Conservation (phyloP, 2,797 vertebrate species). For the Molossus molossus region DNA sequence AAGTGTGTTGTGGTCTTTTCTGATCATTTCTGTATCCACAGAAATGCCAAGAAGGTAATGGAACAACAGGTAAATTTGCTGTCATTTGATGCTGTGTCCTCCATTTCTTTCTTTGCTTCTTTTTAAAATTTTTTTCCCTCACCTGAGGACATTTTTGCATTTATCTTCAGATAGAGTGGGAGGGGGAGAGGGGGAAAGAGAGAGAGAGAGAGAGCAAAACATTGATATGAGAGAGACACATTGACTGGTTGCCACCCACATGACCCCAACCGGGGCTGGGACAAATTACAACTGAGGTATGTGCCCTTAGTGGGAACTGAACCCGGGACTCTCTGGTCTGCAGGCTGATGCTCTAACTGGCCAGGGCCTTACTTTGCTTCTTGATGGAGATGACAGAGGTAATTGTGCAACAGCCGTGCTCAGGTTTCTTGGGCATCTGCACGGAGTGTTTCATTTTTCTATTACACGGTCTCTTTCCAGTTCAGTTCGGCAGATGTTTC, state of each 20-base stretch:
- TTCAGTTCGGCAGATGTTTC: neutral
- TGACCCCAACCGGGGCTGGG: too few species aligned
- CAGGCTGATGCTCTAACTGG: too few species aligned
- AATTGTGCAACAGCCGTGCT: neutral
- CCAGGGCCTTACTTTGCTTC: neutral
- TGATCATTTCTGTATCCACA: neutral
- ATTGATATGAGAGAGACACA: too few species aligned
- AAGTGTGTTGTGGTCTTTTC: neutral
- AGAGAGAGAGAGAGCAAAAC: too few species aligned
- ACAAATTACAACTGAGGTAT: too few species aligned
- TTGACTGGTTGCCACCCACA: too few species aligned
- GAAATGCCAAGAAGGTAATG: conserved; percentile 41
- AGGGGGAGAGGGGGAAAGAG: too few species aligned
- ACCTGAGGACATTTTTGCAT: too few species aligned
- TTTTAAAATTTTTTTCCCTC: too few species aligned
- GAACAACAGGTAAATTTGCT: conserved; percentile 25
- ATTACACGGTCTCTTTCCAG: neutral
- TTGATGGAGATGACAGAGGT: neutral
- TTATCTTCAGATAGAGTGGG: too few species aligned
- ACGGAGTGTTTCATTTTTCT: neutral
- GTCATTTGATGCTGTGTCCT: conserved; percentile 4
- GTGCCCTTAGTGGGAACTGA: too few species aligned
- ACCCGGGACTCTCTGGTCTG: too few species aligned
- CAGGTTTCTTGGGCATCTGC: neutral
- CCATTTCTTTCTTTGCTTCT: neutral